Evolutionary conservation across 2,888 invertebrate genomes (phyloP), one percentile per base, ranked within the genome.

Genomic region (Heliconius ismenius): DNA sequence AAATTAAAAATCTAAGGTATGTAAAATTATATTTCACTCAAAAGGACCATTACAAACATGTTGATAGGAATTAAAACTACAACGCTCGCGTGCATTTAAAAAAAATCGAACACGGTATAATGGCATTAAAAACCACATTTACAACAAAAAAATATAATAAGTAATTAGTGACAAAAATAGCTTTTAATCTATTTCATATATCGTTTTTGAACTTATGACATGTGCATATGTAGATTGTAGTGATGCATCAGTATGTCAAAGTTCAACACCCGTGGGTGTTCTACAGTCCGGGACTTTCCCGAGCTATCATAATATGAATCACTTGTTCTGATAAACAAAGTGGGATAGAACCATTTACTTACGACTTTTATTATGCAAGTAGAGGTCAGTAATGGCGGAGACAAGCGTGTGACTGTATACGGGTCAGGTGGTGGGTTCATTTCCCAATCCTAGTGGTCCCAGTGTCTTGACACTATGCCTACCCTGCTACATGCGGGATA

Each of bases 221-320:
- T 65, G 11, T n/a, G 4, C 13, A 24, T 43, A 39, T 24, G 2
- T 43, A 39, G 2, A 43, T 26, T 28, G 13, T n/a, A 15, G 15
- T 4, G 11, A 32, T n/a, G 13, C 32, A 64, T 18, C 9, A 18
- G 6, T 24, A 62, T 60, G 54, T 58, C 58, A 54, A 15, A n/a
- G 70, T 70, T 36, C 32, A 69, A 54, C 54, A 69, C 54, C 69
- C 32, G 32, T 54, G 54, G n/a, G n/a, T n/a, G n/a, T n/a, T 54
- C 6, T 69, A 15, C 13, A 32, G 7, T n/a, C 21, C n/a, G 54
- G 70, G 70, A 70, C 70, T 70, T 70, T 28, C 70, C 70, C 70
- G 70, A 32, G 69, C 32, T 49, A 69, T 39, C 32, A 58, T 32
- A 11, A 26, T 10, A 69, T 58, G 58, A 70, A 21, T 70, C 58